Conservation (phyloP, 2,797 vertebrate species). For the Cyclura pinguis region DNA sequence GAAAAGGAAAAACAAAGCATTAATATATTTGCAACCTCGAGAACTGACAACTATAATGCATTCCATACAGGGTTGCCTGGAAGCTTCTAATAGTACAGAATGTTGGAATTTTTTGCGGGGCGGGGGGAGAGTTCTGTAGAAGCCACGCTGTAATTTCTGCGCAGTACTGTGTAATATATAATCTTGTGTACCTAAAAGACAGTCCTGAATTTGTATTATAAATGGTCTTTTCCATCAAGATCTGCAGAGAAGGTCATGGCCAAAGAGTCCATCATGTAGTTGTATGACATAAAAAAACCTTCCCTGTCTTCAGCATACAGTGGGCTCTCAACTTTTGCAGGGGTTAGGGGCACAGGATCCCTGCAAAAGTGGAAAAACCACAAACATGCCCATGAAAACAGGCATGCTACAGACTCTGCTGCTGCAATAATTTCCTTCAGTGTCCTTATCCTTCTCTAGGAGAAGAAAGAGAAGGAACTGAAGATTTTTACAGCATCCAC, state of each 20-base stretch:
- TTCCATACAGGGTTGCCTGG: not conserved
- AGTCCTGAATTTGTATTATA: not conserved
- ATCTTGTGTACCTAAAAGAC: not conserved
- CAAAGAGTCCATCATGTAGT: too few relatives aligned
- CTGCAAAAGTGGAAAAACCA: too few relatives aligned
- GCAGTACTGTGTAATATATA: not conserved
- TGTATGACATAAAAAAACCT: not conserved
- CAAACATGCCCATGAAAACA: too few relatives aligned
- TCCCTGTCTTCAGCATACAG: not conserved
- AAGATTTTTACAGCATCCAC: too few relatives aligned
- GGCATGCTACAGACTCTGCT: too few relatives aligned
- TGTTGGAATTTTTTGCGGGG: too few relatives aligned
- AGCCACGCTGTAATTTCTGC: not conserved
- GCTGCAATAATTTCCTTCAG: too few relatives aligned
- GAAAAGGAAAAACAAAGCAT: conserved; percentile 28
- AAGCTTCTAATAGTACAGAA: not conserved
- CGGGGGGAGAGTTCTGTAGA: not conserved
- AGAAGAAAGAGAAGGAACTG: too few relatives aligned
- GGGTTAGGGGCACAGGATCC: too few relatives aligned
- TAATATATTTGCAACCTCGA: not conserved
- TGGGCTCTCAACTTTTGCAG: too few relatives aligned
- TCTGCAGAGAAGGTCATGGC: not conserved
- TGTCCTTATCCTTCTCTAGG: too few relatives aligned
- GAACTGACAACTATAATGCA: not conserved
- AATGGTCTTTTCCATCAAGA: not conserved